Percentiles rank a stretch among this genome's conserved stretches.
Evolutionary conservation across 1,140 invertebrate genomes (phyloP).

Genomic region (Trichogramma pretiosum): DNA sequence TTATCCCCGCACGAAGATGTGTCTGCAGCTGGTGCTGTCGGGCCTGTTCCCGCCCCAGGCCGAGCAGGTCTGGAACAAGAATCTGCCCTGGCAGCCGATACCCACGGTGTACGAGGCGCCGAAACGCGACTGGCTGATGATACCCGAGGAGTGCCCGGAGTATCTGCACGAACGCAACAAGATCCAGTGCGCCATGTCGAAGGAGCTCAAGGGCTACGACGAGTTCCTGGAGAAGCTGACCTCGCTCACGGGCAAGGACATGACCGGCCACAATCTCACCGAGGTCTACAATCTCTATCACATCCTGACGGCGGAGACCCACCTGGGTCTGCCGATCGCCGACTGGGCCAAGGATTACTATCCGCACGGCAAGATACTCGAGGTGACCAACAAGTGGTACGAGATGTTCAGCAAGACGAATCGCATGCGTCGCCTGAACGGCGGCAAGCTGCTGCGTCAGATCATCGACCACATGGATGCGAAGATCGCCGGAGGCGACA

Average conservation of each 20-base stretch:
- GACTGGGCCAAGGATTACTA: slow-evolving; percentile 29
- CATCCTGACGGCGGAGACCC: slow-evolving; percentile 22
- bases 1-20: slow-evolving; percentile 50
- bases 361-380: slow-evolving; percentile 23
- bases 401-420: slow-evolving; percentile 36
- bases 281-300: slow-evolving; percentile 31
- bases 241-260: slow-evolving; percentile 25
- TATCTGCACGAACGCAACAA: background rate
- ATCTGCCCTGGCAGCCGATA: slow-evolving; percentile 38
- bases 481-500: slow-evolving; percentile 14
- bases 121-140: slow-evolving; percentile 20
- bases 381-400: slow-evolving; percentile 36
- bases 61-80: slow-evolving; percentile 27
- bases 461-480: slow-evolving; percentile 42
- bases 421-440: slow-evolving; percentile 21
- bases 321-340: slow-evolving; percentile 26
- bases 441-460: slow-evolving; percentile 41
- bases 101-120: slow-evolving; percentile 19
- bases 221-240: slow-evolving; percentile 24
- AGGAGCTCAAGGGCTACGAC: slow-evolving; percentile 12
- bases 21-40: slow-evolving; percentile 33
- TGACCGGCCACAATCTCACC: slow-evolving; percentile 10
- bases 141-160: slow-evolving; percentile 19
- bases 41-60: slow-evolving; percentile 32
- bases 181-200: background rate